Base-by-base conservation (phyloP, 2,888 invertebrate species). In the Scrobipalpa atriplicella region DNA sequence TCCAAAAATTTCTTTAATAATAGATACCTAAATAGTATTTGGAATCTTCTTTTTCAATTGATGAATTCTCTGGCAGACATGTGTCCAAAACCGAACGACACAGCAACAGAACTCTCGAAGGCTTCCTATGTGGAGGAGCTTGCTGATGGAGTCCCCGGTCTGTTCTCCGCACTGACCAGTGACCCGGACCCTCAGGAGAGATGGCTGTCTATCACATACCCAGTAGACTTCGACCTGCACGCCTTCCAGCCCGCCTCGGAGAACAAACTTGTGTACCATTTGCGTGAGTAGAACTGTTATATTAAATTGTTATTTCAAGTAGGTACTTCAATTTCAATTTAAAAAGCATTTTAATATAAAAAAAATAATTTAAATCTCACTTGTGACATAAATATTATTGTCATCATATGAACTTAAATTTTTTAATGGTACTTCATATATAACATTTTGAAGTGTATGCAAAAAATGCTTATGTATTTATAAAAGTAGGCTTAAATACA, bases 131-230 rank as follows among this genome's bases (percentile, higher is more conserved):
- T 98, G 1, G 98, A 98, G 81, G 97, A 97, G 72, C 93, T 97
- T 51, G 93, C 94, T 18, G 97, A 97, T 71, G 96, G 97, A 21
- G 95, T 97, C 47, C 96, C 97, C 0, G 96, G 96, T 51, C 89
- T 99, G 43, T 98, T 98, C 81, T 94, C 95, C 73, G 97, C 96
- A 0, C 93, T 98, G 63, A 97, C 97, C 1, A 95, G 95, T 71
- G 96, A 96, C 73, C 95, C 95, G 0, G 98, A 98, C 80, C 89
- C 93, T 0, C 95, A 95, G 70, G 94, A 96, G 67, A 89, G 97
- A 68, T 98, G 98, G 98, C 93, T 96, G n/a, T 95, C 96, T 2
- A 95, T 96, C 79, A 97, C 96, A 52, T 98, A 95, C 78, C 96
- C 96, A 36, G 94, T 96, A 0, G 96, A 96, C 78, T 95, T 95